Base-by-base conservation (phyloP, 1,140 invertebrate species). In the Aphis craccivora region DNA sequence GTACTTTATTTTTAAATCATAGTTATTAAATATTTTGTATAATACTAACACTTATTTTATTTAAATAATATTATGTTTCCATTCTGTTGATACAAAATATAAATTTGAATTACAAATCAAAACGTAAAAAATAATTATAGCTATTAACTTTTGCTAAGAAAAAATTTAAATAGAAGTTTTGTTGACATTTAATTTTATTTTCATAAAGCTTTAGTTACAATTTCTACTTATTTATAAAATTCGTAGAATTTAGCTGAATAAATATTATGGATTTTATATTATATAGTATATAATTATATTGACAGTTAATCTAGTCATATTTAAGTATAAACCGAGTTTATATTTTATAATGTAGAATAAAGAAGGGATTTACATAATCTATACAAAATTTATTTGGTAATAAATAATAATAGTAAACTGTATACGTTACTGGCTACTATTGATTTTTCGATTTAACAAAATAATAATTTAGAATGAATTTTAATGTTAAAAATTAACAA, bases 151-250 rank as follows among this genome's bases (percentile, higher is more conserved):
- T 67, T 30, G 30, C 7, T 30, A n/a, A 76, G n/a, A 76, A 76
- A 76, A 76, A 76, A 76, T 76, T 76, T 76, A 76, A 76, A 76
- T 76, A 76, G 60, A 76, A 76, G 60, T 76, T 76, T 35, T 76
- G n/a, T 76, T 76, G 30, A 35, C 60, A 76, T 76, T 76, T 76
- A 35, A 76, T 76, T 35, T 76, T 76, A 76, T 76, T 76, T 76
- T 76, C n/a, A 18, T n/a, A n/a, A n/a, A n/a, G 9, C 25, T 60
- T 11, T n/a, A 18, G 4, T 5, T 76, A 35, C 4, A n/a, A 76
- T n/a, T n/a, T 76, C 30, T n/a, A n/a, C 5, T 18, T 76, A 76
- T 30, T 18, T n/a, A 76, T 76, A n/a, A 5, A 18, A 76, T 76
- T 76, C 60, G 18, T 4, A 76, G 7, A n/a, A 67, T 67, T 67